Percentiles rank a stretch among this genome's conserved stretches.
Conservation (phyloP, 1,140 invertebrate genomes). For the Calephelis virginiensis region DNA sequence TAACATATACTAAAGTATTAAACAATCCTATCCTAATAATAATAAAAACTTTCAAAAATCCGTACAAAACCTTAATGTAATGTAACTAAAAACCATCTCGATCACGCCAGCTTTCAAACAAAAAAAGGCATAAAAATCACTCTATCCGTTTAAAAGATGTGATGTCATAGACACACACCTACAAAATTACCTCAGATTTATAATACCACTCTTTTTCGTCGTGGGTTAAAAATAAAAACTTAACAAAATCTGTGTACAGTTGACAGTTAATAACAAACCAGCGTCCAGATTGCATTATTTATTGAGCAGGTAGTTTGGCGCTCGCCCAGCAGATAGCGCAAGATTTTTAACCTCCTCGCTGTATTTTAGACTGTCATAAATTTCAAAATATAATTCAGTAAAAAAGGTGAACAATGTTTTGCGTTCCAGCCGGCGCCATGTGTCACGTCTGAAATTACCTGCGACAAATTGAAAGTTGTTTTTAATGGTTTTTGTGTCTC, state of each 20-base stretch:
- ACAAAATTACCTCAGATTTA: too few relatives aligned
- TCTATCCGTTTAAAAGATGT: too few relatives aligned
- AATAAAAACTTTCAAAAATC: too few relatives aligned
- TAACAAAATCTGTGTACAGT: conserved; percentile 19
- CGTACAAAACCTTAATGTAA: too few relatives aligned
- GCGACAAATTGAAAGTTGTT: conserved; percentile 21
- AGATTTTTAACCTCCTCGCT: conserved; percentile 57
- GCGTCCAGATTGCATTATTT: conserved; percentile 60
- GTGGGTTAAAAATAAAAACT: too few relatives aligned
- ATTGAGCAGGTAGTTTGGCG: conserved; percentile 69
- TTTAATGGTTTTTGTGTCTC: conserved; percentile 19
- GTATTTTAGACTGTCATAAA: conserved; percentile 61
- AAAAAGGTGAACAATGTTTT: conserved; percentile 45
- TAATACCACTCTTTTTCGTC: too few relatives aligned
- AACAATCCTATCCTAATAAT: too few relatives aligned
- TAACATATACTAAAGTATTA: too few relatives aligned
- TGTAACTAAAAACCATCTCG: too few relatives aligned
- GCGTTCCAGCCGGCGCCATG: conserved; percentile 27
- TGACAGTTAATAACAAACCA: conserved; percentile 37
- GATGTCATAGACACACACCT: too few relatives aligned
- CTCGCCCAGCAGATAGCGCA: conserved; percentile 59
- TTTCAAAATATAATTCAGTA: conserved; percentile 60
- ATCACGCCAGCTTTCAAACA: too few relatives aligned
- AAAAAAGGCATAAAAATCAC: too few relatives aligned
- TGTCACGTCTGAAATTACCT: conserved; percentile 20